Evolutionary conservation across 2,113 vertebrate genomes (phyloP), one percentile per base, ranked within the genome.

Genomic region (Cynopterus brachyotis): DNA sequence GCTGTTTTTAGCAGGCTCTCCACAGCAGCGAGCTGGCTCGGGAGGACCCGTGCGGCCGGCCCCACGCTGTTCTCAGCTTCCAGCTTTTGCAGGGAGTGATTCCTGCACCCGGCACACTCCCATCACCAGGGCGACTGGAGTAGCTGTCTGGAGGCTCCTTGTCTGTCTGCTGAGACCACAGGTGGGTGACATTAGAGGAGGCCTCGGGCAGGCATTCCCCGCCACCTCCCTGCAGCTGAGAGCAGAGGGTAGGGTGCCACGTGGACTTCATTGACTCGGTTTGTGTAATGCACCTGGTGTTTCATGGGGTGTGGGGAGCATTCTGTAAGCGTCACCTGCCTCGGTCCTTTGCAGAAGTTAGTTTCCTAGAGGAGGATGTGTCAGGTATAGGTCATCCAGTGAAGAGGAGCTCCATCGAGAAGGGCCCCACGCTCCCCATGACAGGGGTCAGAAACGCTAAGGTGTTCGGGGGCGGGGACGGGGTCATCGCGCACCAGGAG

Each of bases 1-100:
- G 82, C 96, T 97, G 89, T 96, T 96, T 93, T 89, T 87, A 97
- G 91, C 67, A 20, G 55, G 62, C 53, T 93, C 73, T 82, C 50
- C 1, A 53, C 70, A 40, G 62, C 82, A 64, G 53, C 15, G 0
- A 55, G 57, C 83, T 11, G 66, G 69, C 85, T 94, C 83, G 4
- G 42, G 50, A 89, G 88, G 32, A 35, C 90, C 92, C 45, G 87
- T 2, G 0, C 15, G n/a, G 59, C 37, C 0, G 11, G 69, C 45
- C 82, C 81, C 93, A 89, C 69, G 20, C 91, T 62, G 67, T 88
- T 93, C 73, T 75, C 79, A 22, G 96, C 93, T 90, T 97, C 97
- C 75, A 84, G 82, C 64, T 95, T 89, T 59, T 28, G 26, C n/a
- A 19, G 86, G 40, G 79, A 92, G 24, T 6, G 82, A 86, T 76